Evolutionary conservation across 2,113 vertebrate genomes (phyloP).

Genomic region (Carassius gibelio): DNA sequence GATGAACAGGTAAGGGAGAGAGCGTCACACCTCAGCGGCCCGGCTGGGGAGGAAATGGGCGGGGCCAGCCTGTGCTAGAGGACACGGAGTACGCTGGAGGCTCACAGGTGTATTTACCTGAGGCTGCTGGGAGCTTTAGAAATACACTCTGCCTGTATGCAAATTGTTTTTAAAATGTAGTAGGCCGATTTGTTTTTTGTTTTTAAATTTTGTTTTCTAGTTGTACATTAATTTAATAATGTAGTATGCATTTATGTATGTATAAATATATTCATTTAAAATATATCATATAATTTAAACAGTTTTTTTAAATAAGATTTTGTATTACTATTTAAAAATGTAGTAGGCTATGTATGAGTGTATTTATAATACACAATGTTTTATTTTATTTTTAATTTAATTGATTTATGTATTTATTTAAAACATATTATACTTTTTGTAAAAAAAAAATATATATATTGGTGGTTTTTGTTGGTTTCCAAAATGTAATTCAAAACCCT

Average conservation of each 20-base stretch:
- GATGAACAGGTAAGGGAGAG: slow-evolving; percentile 20
- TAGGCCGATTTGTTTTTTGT: not conserved
- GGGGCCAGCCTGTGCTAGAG: slow-evolving; percentile 5
- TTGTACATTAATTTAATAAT: not conserved
- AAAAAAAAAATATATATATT: not conserved
- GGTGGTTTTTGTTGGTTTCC: not conserved
- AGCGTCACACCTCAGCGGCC: slow-evolving; percentile 40
- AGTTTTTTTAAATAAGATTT: not conserved
- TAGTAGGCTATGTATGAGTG: no score
- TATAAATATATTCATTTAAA: not conserved
- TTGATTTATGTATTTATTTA: no score
- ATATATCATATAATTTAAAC: not conserved
- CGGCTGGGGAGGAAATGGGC: slow-evolving; percentile 4
- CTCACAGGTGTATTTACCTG: not conserved
- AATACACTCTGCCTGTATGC: not conserved
- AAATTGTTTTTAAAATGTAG: not conserved
- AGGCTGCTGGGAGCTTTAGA: not conserved
- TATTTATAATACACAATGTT: no score
- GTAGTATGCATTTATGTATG: not conserved
- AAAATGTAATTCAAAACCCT: not conserved
- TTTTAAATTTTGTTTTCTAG: not conserved
- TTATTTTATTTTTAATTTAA: no score
- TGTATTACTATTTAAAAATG: no score
- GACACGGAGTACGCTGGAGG: slow-evolving; percentile 35
- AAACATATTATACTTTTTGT: no score